These are phyloP conservation scores for Galago senegalensis DNA, from an alignment of 2,797 vertebrate genomes.

Conservation along the genomic window DNA sequence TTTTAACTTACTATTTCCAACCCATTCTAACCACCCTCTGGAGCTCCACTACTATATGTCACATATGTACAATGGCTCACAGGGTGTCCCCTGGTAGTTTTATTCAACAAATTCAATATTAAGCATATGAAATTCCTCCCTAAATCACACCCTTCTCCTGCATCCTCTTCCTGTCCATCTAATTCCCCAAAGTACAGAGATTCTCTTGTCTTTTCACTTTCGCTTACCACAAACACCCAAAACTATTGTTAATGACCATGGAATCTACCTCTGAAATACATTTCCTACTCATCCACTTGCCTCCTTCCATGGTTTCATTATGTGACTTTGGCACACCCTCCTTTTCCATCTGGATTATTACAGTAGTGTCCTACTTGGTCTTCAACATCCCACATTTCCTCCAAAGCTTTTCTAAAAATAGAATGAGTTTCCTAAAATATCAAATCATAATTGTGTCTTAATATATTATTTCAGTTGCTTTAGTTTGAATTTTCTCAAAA, in stretches of 20 bases:
- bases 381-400: neutral
- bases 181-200: neutral
- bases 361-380: neutral
- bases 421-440: constrained; percentile 21
- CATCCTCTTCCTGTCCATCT: rapidly evolving
- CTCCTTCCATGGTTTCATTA: neutral
- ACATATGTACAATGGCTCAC: neutral
- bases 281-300: neutral
- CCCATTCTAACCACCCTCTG: neutral
- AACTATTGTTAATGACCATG: neutral
- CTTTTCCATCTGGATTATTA: neutral
- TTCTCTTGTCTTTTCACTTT: neutral
- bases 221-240: neutral
- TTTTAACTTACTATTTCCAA: neutral
- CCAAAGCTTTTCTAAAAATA: neutral
- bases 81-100: neutral
- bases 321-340: neutral
- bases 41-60: neutral
- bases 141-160: neutral
- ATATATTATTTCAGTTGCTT: neutral
- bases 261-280: neutral
- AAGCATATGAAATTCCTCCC: neutral
- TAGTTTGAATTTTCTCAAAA: neutral
- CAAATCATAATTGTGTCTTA: neutral
- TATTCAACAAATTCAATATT: neutral